Evolutionary conservation across 1,140 invertebrate species (phyloP).

Genomic region (Bombus confusus): DNA sequence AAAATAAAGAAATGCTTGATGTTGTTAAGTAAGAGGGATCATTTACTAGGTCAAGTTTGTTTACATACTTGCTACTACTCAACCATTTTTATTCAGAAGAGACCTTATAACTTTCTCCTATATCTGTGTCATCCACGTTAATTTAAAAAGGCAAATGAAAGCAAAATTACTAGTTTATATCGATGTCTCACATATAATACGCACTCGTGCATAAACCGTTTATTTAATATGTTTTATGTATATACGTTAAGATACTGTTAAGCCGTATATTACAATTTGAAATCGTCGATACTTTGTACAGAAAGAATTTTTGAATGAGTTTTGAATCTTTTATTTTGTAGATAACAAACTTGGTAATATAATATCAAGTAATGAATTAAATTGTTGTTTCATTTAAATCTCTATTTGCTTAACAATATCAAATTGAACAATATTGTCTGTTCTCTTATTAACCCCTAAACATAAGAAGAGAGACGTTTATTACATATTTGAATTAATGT

Average conservation of each 20-base stretch:
- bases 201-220: not conserved
- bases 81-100: conserved; percentile 18
- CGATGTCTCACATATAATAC: not conserved
- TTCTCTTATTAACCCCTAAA: conserved; percentile 57
- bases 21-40: conserved; percentile 77
- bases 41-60: conserved; percentile 25
- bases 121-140: not conserved
- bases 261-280: not conserved
- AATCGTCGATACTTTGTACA: not conserved
- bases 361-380: not conserved
- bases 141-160: conserved; percentile 10
- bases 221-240: not conserved
- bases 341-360: not conserved
- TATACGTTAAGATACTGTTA: too few species aligned
- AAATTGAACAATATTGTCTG: conserved; percentile 42
- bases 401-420: conserved; percentile 72
- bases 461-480: conserved; percentile 55
- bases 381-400: conserved; percentile 4
- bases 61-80: conserved; percentile 37
- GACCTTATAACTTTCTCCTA: conserved; percentile 9
- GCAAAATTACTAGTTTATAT: not conserved
- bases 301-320: too few species aligned
- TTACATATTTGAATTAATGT: conserved; percentile 65
- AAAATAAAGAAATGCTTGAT: conserved; percentile 76
- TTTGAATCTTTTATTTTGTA: not conserved